Evolutionary conservation across 2,797 vertebrate genomes (phyloP).

Genomic region (Platyrinchus mystaceus): DNA sequence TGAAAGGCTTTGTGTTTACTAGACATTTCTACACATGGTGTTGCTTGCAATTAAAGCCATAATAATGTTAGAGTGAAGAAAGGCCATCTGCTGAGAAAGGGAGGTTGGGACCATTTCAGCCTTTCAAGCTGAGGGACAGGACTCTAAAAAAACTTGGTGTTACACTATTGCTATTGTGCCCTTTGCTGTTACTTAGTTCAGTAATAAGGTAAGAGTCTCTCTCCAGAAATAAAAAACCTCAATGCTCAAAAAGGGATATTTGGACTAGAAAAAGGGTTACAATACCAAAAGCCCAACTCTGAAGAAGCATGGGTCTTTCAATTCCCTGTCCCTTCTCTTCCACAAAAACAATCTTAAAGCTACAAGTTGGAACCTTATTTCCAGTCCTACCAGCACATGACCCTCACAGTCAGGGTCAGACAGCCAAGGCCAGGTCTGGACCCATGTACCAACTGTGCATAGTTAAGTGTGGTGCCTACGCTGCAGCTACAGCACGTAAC

Average conservation of each 20-base stretch:
- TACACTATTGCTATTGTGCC: background rate
- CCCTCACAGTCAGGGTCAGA: background rate
- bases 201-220: background rate
- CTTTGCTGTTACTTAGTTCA: background rate
- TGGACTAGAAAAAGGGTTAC: background rate
- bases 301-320: background rate
- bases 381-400: background rate
- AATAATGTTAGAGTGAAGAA: background rate
- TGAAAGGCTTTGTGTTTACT: background rate
- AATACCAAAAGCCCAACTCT: background rate
- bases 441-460: fast-evolving
- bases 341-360: background rate
- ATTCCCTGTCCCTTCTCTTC: background rate
- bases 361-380: background rate
- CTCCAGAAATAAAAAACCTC: background rate
- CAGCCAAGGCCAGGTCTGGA: background rate
- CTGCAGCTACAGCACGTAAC: fast-evolving
- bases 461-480: background rate
- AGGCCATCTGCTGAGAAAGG: background rate
- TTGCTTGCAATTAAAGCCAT: background rate
- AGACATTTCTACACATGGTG: background rate
- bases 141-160: background rate
- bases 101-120: background rate
- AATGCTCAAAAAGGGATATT: background rate
- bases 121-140: background rate